Evolutionary conservation across 2,888 invertebrate species (phyloP), one percentile per base, ranked within the genome.

Genomic region (Stenodera caucasica): DNA sequence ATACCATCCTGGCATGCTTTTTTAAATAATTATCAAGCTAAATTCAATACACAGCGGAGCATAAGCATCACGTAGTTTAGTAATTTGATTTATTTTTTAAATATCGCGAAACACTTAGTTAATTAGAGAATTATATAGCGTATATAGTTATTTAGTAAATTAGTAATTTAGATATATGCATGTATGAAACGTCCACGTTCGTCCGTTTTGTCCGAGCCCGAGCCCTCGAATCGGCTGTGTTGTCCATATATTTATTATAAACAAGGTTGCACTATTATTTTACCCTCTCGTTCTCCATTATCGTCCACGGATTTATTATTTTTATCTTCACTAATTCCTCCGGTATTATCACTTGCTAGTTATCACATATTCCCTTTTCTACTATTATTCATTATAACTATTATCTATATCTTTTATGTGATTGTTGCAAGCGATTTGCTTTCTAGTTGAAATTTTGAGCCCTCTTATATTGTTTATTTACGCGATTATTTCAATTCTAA

Each of bases 161-260:
- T 71, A 69, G 68, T 58, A 55, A 53, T 65, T 37, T 37, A 67
- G 70, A 15, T 66, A 68, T 69, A 62, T 76, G 75, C 75, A 75
- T 76, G 75, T 61, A 3, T 3, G 67, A 69, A 72, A 65, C 69
- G 70, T 70, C 63, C 69, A 70, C 67, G 68, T 72, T 62, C 71
- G 70, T 69, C 60, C 69, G 70, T 71, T 64, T 64, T 59, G 40
- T 63, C 66, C 70, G 67, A 72, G 70, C 66, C 64, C 68, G 63
- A 67, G 67, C 61, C 74, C 76, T n/a, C 75, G 67, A 75, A 73
- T 75, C 79, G 81, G 81, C 81, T 81, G 81, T 81, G 81, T 81
- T 81, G 81, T 81, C 80, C 79, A 72, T 40, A 26, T 26, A 26
- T 18, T 21, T 21, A 40, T 40, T 37, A 18, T 21, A 18, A 9